Evolutionary conservation across 2,888 invertebrate genomes (phyloP).

Genomic region (Ormyrus rosae): DNA sequence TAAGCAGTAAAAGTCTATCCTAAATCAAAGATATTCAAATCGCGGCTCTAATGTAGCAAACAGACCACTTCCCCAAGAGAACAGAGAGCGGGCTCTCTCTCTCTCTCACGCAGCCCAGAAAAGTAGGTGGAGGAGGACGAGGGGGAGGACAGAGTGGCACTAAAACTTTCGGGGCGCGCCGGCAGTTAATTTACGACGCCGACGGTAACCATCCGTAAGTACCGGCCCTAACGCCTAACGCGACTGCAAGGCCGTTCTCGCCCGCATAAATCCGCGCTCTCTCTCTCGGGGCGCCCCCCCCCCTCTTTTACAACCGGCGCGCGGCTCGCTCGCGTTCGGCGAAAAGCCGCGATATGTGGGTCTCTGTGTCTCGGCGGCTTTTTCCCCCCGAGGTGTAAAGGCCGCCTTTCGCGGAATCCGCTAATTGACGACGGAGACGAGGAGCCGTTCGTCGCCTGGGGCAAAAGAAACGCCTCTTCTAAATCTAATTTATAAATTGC

Average conservation of each 20-base stretch:
- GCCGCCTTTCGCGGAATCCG: conserved; percentile 54
- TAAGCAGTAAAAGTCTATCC: too few relatives aligned
- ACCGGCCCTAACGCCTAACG: conserved; percentile 59
- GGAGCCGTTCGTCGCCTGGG: too few relatives aligned
- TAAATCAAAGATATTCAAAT: too few relatives aligned
- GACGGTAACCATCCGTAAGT: conserved; percentile 73
- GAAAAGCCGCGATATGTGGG: conserved; percentile 63
- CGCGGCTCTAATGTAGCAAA: too few relatives aligned
- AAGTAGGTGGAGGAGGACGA: background rate
- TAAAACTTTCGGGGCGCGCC: conserved; percentile 71
- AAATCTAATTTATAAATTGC: conserved; percentile 54
- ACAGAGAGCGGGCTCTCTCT: too few relatives aligned
- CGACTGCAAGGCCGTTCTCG: conserved; percentile 18
- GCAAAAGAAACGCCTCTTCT: conserved; percentile 6
- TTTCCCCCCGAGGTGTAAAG: conserved; percentile 17
- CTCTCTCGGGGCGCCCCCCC: conserved; percentile 62
- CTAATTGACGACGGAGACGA: conserved; percentile 46
- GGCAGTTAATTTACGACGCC: conserved; percentile 73
- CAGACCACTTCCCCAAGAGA: too few relatives aligned
- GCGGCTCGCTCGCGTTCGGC: conserved; percentile 66
- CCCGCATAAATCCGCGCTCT: conserved; percentile 72
- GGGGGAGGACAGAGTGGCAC: conserved; percentile 60
- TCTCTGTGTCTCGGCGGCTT: conserved; percentile 54
- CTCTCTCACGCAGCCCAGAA: background rate
- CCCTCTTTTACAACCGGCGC: conserved; percentile 48